phyloP scores from a whole-genome alignment of 2,113 vertebrate genomes.

The Larimichthys crocea region DNA sequence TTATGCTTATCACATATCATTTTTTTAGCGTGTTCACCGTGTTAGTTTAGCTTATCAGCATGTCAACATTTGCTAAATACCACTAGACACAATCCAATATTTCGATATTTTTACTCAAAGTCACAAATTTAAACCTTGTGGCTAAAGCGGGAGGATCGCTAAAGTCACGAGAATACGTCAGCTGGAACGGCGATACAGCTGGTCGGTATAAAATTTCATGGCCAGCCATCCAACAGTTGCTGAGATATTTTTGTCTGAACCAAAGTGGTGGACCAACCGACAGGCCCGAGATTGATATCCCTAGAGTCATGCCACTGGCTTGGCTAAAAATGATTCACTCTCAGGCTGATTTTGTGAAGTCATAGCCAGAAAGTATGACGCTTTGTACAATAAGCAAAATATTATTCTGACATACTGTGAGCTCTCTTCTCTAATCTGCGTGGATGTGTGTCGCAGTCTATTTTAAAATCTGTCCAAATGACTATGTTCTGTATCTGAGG shows the following conservation, averaged over 20 bases:
- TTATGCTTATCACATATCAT: neutral
- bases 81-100: neutral
- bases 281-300: neutral
- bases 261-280: neutral
- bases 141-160: neutral
- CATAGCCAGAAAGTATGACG: no score
- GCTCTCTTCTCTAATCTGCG: neutral
- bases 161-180: neutral
- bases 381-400: no score
- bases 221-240: no score
- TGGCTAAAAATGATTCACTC: slow-evolving; percentile 10
- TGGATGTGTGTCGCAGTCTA: neutral
- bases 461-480: slow-evolving; percentile 11
- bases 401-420: neutral
- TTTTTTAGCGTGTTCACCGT: neutral
- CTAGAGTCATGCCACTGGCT: neutral
- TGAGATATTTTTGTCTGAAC: neutral
- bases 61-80: neutral
- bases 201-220: neutral
- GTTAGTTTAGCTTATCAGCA: neutral
- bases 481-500: neutral
- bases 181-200: neutral
- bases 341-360: no score
- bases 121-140: neutral
- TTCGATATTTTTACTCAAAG: neutral